Evolutionary conservation across 2,888 invertebrate genomes (phyloP).

Genomic region (Maniola hyperantus): DNA sequence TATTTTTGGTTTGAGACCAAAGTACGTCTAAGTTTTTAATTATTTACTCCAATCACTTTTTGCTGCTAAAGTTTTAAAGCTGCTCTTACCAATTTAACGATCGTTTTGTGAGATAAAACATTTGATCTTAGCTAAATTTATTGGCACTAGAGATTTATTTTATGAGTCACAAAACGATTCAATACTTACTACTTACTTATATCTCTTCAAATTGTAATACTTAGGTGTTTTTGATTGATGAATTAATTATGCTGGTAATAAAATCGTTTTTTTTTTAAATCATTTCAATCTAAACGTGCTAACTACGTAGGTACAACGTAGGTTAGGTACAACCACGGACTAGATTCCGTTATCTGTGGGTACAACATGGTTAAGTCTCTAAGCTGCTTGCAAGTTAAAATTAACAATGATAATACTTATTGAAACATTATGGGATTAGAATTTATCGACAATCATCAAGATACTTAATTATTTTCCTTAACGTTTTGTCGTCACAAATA

Average conservation of each 20-base stretch:
- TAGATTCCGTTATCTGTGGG: too few relatives aligned
- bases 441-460: not conserved
- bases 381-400: not conserved
- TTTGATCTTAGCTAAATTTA: constrained; percentile 36
- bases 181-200: not conserved
- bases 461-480: constrained; percentile 28
- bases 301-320: not conserved
- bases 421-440: not conserved
- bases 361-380: too few relatives aligned
- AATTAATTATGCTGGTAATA: not conserved
- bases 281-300: not conserved
- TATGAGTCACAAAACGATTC: constrained; percentile 28
- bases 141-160: constrained; percentile 33
- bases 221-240: not conserved
- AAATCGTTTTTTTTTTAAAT: not conserved
- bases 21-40: constrained; percentile 7
- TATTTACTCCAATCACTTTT: constrained; percentile 2
- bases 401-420: not conserved
- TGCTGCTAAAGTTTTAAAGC: constrained; percentile 29
- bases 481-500: constrained; percentile 62
- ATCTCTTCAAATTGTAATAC: not conserved
- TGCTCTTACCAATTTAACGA: constrained; percentile 30
- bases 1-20: constrained; percentile 1
- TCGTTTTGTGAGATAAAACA: constrained; percentile 25
- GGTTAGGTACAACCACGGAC: too few relatives aligned